Conservation (phyloP, 2,888 invertebrate genomes). For the Cerceris rybyensis region DNA sequence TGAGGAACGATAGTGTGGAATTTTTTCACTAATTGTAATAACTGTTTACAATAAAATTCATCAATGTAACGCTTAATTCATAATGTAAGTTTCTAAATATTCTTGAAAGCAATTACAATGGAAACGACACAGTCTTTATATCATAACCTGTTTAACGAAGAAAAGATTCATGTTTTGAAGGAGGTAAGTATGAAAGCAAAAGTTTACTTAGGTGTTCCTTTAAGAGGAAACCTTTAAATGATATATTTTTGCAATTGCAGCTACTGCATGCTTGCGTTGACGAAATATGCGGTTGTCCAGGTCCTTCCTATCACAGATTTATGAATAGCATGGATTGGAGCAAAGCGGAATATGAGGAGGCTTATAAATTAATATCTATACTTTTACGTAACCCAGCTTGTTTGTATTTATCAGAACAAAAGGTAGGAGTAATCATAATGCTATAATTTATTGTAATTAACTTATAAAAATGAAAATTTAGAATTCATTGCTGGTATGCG, state of each 20-base stretch:
- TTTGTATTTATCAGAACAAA: constrained; percentile 72
- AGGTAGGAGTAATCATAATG: constrained; percentile 58
- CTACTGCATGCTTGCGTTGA: constrained; percentile 76
- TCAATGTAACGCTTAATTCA: background rate
- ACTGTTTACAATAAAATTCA: no score
- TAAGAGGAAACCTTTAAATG: background rate
- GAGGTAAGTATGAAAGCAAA: constrained; percentile 44
- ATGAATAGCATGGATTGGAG: constrained; percentile 72
- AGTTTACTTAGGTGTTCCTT: constrained; percentile 2
- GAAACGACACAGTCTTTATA: constrained; percentile 58
- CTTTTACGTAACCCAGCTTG: constrained; percentile 71
- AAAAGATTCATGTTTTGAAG: constrained; percentile 64
- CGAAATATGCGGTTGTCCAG: constrained; percentile 76
- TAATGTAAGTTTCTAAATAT: background rate
- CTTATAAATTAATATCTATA: constrained; percentile 65
- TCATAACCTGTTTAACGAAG: constrained; percentile 63
- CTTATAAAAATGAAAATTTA: no score
- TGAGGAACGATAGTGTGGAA: no score
- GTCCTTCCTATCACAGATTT: constrained; percentile 70
- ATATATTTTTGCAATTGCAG: constrained; percentile 58
- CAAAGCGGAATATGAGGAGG: constrained; percentile 69
- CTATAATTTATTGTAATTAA: no score
- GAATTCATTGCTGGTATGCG: no score
- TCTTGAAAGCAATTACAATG: constrained; percentile 40
- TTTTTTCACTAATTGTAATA: no score